Conservation (phyloP, 1,140 invertebrate genomes). For the Musca vetustissima region DNA sequence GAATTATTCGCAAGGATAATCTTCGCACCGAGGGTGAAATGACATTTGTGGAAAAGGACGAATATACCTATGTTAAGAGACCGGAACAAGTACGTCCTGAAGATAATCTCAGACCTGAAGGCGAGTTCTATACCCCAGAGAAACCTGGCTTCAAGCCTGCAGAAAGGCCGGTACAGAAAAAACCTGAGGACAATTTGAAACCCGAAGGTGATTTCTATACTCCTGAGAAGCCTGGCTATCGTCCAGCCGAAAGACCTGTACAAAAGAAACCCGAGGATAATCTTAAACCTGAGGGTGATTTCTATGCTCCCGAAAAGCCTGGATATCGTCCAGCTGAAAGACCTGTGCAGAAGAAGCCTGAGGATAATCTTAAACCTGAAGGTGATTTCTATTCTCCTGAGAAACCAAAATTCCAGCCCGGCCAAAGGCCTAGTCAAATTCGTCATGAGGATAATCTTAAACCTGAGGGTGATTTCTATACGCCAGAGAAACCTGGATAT, state of each 20-base stretch:
- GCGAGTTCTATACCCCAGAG: conserved; percentile 55
- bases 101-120: conserved; percentile 63
- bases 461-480: conserved; percentile 61
- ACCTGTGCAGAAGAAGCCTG: conserved; percentile 58
- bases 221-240: conserved; percentile 55
- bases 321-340: conserved; percentile 59
- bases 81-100: conserved; percentile 51
- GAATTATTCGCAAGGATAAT: conserved; percentile 57
- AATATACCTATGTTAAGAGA: conserved; percentile 52
- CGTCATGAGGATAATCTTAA: conserved; percentile 60
- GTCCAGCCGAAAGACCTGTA: conserved; percentile 56
- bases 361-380: conserved; percentile 64
- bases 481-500: conserved; percentile 57
- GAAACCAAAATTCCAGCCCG: conserved; percentile 61
- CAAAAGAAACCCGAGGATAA: conserved; percentile 59
- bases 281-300: conserved; percentile 60
- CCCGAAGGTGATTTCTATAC: conserved; percentile 62
- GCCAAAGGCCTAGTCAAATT: conserved; percentile 43
- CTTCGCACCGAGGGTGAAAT: conserved; percentile 62
- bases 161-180: conserved; percentile 41
- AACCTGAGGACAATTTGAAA: conserved; percentile 61
- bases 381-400: conserved; percentile 57
- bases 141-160: conserved; percentile 61
- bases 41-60: conserved; percentile 31
- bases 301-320: conserved; percentile 58